phyloP scores from a whole-genome alignment of 2,888 invertebrate species.

The Plagodis pulveraria region DNA sequence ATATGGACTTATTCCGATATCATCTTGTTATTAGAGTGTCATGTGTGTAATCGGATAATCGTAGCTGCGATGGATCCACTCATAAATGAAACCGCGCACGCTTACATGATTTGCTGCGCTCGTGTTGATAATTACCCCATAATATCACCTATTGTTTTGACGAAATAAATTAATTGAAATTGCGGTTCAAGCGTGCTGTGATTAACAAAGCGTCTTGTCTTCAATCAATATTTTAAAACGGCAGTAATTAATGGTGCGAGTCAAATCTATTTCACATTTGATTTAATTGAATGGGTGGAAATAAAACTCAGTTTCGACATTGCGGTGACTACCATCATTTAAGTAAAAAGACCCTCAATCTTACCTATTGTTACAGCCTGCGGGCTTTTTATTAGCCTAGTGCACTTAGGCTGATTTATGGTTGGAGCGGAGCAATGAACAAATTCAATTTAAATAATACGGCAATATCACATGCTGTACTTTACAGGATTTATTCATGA shows the following conservation, averaged over 20 bases:
- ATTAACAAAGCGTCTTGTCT: slow-evolving; percentile 59
- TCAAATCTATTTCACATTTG: slow-evolving; percentile 37
- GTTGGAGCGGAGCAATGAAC: neutral
- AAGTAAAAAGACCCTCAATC: slow-evolving; percentile 23
- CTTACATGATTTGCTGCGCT: slow-evolving; percentile 63
- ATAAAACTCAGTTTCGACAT: slow-evolving; percentile 34
- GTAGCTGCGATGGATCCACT: slow-evolving; percentile 41
- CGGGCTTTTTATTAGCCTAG: slow-evolving; percentile 20
- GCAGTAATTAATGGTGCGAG: slow-evolving; percentile 48
- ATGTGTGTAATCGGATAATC: slow-evolving; percentile 69
- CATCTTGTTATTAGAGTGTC: slow-evolving; percentile 61
- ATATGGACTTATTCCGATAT: slow-evolving; percentile 44
- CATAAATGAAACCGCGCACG: slow-evolving; percentile 54
- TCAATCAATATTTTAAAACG: slow-evolving; percentile 50
- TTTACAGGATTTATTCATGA: no score
- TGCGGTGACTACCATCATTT: slow-evolving; percentile 31
- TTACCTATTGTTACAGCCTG: slow-evolving; percentile 14
- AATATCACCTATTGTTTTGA: slow-evolving; percentile 63
- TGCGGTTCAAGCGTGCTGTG: slow-evolving; percentile 53
- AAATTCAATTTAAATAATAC: neutral
- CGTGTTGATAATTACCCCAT: slow-evolving; percentile 52
- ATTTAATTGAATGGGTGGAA: slow-evolving; percentile 34
- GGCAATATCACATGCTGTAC: no score
- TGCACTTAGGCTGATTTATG: slow-evolving; percentile 11
- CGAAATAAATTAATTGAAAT: slow-evolving; percentile 69